Evolutionary conservation across 2,888 invertebrate species (phyloP), one percentile per base, ranked within the genome.

Genomic region (Dilophus febrilis): DNA sequence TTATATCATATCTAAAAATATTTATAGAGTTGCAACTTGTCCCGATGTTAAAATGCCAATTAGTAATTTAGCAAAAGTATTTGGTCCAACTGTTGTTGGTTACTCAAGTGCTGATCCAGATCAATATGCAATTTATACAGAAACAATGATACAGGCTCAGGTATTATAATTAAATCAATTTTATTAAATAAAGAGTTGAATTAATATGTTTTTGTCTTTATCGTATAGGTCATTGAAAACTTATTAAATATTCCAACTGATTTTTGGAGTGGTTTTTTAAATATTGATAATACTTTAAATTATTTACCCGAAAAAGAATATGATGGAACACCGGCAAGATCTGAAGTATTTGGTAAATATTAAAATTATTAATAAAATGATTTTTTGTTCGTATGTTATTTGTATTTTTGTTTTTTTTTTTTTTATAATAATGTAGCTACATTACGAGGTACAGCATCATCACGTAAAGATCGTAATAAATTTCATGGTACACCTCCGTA

Each of bases 21-120:
- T 6, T 22, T 22, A 8, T 6, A 86, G 91, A 51, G 78, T 94
- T 43, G 76, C 88, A 0, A 77, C 81, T 48, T 74, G 79, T 47
- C 70, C 74, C 0, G 85, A 82, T 38, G 87, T 88, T 48, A 86
- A 87, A 66, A 98, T 98, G 97, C 83, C 87, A 0, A 66, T 77
- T 17, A 74, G 74, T 47, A 95, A 92, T 65, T 66, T 98, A 50
- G 77, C 92, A 1, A 82, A 81, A 55, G 77, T 95, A 26, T 91
- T 97, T 62, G 95, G 86, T 0, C 95, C 95, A 2, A 94, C 92
- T 8, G 71, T 97, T 38, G 81, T 97, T 17, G 95, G 95, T 1
- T 90, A 84, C 55, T 85, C 85, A 12, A 75, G 74, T 1, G 63
- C 70, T 1, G 77, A 85, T 55, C 78, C 79, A 1, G 72, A 77